Base-by-base conservation (phyloP, 2,113 vertebrate species). In the Platichthys flesus region DNA sequence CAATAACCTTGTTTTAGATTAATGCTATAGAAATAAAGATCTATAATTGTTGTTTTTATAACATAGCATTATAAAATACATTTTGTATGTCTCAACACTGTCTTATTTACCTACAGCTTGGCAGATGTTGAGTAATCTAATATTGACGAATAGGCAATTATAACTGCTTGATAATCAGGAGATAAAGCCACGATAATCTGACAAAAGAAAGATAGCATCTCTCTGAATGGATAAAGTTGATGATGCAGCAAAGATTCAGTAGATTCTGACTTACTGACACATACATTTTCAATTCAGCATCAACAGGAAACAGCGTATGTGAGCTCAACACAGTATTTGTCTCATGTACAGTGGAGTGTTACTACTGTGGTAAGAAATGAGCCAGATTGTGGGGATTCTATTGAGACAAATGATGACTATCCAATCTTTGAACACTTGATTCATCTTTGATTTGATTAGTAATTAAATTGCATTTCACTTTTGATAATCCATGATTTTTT, bases 101-200 rank as follows among this genome's bases (percentile, higher is more conserved):
- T 31, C 31, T 7, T 31, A 31, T 31, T 31, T 31, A 7, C 31
- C 26, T 16, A 8, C 2, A 13, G 49, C 42, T 62, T 64, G 23
- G 10, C 26, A 57, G 56, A 60, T 82, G 49, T 49, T 62, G 14
- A 3, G 5, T 71, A 55, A 84, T 76, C 12, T 54, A 61, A 78
- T 71, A 60, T 76, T 68, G 78, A 75, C 67, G 70, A 62, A 71
- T 67, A 26, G 49, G 16, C 69, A 67, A 84, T 85, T 73, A 86
- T 64, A 58, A 42, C 35, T 18, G 26, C 24, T 49, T 78, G 20
- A 60, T 73, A 66, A 55, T 18, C 14, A 10, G 10, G 18, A 59
- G 67, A 73, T 40, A 75, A 68, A 85, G 58, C 49, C 21, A 20
- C 8, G 42, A 23, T 20, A 72, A 42, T 75, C 28, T 31, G 59